A percentile compares a stretch with the other conserved stretches of the same genome.
Conservation (phyloP, 2,888 invertebrate species). For the Aspidiotus destructor region DNA sequence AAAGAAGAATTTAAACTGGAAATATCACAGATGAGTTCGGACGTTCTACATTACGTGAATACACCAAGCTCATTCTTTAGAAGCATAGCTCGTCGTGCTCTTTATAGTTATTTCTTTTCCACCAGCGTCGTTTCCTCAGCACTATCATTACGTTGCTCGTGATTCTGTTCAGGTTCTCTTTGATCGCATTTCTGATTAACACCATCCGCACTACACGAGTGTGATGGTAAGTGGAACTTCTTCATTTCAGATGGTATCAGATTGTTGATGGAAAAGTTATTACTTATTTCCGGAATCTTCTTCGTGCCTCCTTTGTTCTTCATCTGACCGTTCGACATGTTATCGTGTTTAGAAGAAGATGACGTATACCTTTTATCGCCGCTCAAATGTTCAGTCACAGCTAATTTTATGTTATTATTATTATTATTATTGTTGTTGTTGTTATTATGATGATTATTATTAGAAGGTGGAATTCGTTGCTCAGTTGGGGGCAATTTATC, state of each 20-base stretch:
- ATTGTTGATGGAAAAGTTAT: slow-evolving; percentile 19
- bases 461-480: slow-evolving; percentile 12
- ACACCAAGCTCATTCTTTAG: too few species aligned
- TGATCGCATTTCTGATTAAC: slow-evolving; percentile 25
- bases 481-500: slow-evolving; percentile 9
- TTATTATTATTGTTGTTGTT: too few species aligned
- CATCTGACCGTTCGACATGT: slow-evolving; percentile 13
- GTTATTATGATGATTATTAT: too few species aligned
- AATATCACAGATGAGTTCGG: too few species aligned
- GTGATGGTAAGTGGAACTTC: not conserved
- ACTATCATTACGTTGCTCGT: too few species aligned
- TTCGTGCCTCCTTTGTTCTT: slow-evolving; percentile 4
- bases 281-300: slow-evolving; percentile 14
- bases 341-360: not conserved
- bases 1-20: too few species aligned
- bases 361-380: not conserved
- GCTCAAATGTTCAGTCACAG: not conserved
- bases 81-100: too few species aligned
- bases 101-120: too few species aligned
- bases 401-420: too few species aligned
- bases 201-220: slow-evolving; percentile 22
- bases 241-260: slow-evolving; percentile 15
- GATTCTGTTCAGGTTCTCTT: too few species aligned
- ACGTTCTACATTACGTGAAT: too few species aligned
- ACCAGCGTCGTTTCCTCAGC: too few species aligned